Conservation (phyloP, 2,113 vertebrate genomes). For the Mesocricetus auratus region DNA sequence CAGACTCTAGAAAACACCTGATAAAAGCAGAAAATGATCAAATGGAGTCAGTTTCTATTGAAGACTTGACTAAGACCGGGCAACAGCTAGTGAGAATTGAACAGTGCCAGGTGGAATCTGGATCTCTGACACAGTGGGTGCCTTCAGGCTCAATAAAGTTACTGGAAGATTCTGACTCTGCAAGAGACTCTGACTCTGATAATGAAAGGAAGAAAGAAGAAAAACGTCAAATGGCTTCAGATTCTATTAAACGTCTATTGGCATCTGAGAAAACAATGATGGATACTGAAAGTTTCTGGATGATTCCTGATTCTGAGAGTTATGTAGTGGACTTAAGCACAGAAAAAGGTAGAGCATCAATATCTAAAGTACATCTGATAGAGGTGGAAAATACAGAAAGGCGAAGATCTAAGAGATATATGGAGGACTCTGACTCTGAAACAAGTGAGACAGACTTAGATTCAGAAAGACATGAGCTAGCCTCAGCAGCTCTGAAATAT, state of each 20-base stretch:
- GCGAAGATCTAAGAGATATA: not conserved
- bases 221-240: conserved; percentile 56
- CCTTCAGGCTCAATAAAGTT: conserved; percentile 67
- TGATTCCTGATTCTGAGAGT: conserved; percentile 21
- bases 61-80: not conserved
- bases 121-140: conserved; percentile 14
- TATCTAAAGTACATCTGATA: not conserved
- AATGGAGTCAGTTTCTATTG: not conserved
- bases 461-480: conserved; percentile 11
- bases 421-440: conserved; percentile 48
- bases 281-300: conserved; percentile 41
- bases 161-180: conserved; percentile 49
- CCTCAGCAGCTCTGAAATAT: conserved; percentile 21
- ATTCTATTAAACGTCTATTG: conserved; percentile 62
- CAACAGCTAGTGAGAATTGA: conserved; percentile 47
- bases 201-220: conserved; percentile 57
- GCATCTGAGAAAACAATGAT: conserved; percentile 33
- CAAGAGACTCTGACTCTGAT: conserved; percentile 49
- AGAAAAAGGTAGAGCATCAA: not conserved
- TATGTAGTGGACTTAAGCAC: not conserved
- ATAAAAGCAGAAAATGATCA: conserved; percentile 30
- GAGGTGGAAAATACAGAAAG: not conserved
- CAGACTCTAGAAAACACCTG: not conserved
- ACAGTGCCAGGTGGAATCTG: conserved; percentile 24
- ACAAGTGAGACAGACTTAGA: not conserved